These are phyloP conservation scores for Amiota minor DNA, from an alignment of 2,888 invertebrate species.

Conservation along the genomic window DNA sequence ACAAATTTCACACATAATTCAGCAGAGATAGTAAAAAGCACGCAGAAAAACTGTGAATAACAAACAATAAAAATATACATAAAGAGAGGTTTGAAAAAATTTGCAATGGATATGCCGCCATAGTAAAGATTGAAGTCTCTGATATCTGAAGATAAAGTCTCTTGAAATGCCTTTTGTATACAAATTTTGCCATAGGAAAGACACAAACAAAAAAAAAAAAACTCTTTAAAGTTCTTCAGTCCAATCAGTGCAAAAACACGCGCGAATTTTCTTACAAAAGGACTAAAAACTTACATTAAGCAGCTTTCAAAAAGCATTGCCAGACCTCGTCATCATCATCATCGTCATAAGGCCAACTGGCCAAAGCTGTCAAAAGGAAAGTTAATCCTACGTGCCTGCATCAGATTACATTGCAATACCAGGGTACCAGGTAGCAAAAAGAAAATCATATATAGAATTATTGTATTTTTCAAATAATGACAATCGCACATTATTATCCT, in stretches of 20 bases:
- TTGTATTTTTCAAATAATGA: slow-evolving; percentile 20
- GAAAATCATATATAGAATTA: neutral
- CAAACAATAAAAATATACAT: slow-evolving; percentile 10
- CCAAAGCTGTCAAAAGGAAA: slow-evolving; percentile 38
- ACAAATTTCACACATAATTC: slow-evolving; percentile 57
- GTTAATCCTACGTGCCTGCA: slow-evolving; percentile 2
- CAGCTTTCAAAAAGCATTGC: neutral
- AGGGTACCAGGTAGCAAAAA: neutral
- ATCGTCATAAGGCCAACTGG: too few relatives aligned
- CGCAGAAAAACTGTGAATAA: slow-evolving; percentile 30
- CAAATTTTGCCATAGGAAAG: neutral
- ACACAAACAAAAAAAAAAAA: too few relatives aligned
- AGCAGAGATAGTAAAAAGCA: slow-evolving; percentile 47
- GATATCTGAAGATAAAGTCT: neutral
- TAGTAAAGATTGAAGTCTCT: too few relatives aligned
- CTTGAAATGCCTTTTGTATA: neutral
- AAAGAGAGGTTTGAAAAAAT: neutral
- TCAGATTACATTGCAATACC: slow-evolving; percentile 9
- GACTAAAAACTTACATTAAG: neutral
- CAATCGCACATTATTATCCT: slow-evolving; percentile 23
- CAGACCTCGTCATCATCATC: too few relatives aligned
- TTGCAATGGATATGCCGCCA: neutral
- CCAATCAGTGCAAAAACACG: neutral
- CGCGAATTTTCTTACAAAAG: neutral
- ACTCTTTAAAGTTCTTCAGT: neutral